Evolutionary conservation across 2,113 vertebrate species (phyloP).

Genomic region (Erpornis zantholeuca): DNA sequence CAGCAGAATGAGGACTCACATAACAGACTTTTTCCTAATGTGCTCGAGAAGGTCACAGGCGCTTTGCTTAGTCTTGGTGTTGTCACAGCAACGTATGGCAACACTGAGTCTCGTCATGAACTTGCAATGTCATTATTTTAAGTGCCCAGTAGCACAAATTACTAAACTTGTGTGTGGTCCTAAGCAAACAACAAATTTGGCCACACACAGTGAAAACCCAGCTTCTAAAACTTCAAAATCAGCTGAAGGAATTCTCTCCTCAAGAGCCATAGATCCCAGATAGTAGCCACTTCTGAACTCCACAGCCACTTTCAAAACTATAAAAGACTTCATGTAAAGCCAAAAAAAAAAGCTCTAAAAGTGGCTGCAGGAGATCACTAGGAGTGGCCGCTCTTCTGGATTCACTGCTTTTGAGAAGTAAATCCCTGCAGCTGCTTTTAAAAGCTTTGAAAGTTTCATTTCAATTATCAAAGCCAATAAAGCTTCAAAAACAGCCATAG

Average conservation of each 20-base stretch:
- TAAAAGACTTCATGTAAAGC: conserved; percentile 49
- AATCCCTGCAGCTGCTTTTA: conserved; percentile 57
- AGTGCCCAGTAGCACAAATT: conserved; percentile 47
- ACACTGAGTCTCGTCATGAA: background rate
- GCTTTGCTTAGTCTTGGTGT: background rate
- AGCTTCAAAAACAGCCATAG: conserved; percentile 61
- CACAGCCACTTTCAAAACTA: conserved; percentile 51
- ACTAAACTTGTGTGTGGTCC: conserved; percentile 56
- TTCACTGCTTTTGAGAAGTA: conserved; percentile 59
- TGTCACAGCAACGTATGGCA: background rate
- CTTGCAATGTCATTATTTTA: conserved; percentile 13
- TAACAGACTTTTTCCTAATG: background rate
- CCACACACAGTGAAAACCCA: conserved; percentile 52
- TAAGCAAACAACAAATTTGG: conserved; percentile 48
- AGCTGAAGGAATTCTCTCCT: conserved; percentile 47
- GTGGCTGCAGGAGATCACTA: conserved; percentile 56
- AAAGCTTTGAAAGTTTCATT: conserved; percentile 63
- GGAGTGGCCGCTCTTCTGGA: conserved; percentile 45
- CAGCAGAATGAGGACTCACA: background rate
- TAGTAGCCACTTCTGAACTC: conserved; percentile 51
- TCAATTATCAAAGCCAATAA: conserved; percentile 66
- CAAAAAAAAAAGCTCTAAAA: conserved; percentile 57
- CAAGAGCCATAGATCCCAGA: conserved; percentile 53
- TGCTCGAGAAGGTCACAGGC: background rate
- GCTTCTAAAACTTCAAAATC: conserved; percentile 51